These are phyloP conservation scores for Lineus longissimus DNA, from an alignment of 1,140 invertebrate genomes.

Conservation along the genomic window DNA sequence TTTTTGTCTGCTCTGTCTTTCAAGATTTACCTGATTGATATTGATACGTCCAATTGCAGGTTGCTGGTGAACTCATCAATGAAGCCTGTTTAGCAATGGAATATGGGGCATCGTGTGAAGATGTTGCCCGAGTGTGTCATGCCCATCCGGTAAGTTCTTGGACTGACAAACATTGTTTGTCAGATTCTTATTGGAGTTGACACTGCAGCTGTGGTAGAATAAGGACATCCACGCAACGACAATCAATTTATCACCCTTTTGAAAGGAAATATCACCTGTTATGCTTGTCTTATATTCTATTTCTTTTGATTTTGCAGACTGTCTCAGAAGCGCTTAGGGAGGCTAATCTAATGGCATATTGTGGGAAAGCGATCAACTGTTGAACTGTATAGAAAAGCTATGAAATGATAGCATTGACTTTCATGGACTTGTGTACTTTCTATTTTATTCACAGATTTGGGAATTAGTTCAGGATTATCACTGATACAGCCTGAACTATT, in stretches of 20 bases:
- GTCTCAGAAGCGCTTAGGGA: constrained; percentile 96
- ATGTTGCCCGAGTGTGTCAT: constrained; percentile 96
- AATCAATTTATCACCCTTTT: background rate
- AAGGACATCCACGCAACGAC: background rate
- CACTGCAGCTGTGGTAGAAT: background rate
- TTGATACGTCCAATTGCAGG: constrained; percentile 50
- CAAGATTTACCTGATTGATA: too few species aligned
- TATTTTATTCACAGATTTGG: too few species aligned
- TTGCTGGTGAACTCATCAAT: constrained; percentile 92
- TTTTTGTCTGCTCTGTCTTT: too few species aligned
- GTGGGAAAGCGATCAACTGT: constrained; percentile 98
- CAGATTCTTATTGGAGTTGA: constrained; percentile 2
- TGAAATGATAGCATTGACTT: too few species aligned
- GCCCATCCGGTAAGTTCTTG: constrained; percentile 86
- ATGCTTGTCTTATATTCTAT: constrained; percentile 7
- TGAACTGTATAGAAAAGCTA: too few species aligned
- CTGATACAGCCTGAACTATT: too few species aligned
- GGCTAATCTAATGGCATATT: constrained; percentile 92
- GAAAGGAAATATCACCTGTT: background rate
- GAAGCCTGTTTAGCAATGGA: constrained; percentile 98
- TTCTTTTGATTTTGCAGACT: constrained; percentile 67
- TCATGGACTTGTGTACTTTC: too few species aligned
- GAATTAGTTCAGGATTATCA: too few species aligned
- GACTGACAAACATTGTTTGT: constrained; percentile 3
- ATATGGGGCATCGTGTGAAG: constrained; percentile 97